Evolutionary conservation across 2,888 invertebrate species (phyloP), one percentile per base, ranked within the genome.

Genomic region (Drosophila formosana): DNA sequence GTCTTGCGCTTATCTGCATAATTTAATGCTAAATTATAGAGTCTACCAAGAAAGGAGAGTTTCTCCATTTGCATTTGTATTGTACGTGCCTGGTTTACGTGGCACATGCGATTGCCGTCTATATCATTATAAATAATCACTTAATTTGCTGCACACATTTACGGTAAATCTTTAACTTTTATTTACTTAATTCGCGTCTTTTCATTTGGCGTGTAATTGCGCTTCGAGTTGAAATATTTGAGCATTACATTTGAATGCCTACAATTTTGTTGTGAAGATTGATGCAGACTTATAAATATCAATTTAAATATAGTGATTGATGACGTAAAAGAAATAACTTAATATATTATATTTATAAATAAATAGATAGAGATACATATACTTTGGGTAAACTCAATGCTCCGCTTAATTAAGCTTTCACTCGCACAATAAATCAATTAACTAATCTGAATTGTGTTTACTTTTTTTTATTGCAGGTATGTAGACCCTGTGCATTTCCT

Each of bases 11-110:
- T 86, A 84, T 84, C 84, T 84, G 72, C 88, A 82, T 84, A 78
- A 82, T 75, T 85, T 81, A 83, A 88, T 81, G 72, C 82, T 81
- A 81, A 85, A 72, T 83, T 85, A 85, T 85, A 72, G 78, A 81
- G 75, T 79, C 65, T 3, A 7, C 46, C 46, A 46, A 37, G 34
- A 46, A 46, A 47, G 25, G 18, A 34, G 56, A 57, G 43, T 55
- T 55, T 55, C n/a, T 11, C 43, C 46, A 57, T 46, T 57, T 30
- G 43, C 30, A 34, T 37, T 18, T 51, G 32, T n/a, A 7, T 30
- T 32, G 32, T 25, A 46, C n/a, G 56, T 45, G 55, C 13, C 39
- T 52, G 52, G 13, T 11, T 23, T 28, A 39, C 13, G 8, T 30
- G 30, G 30, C 39, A 18, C 32, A 11, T 4, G 18, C 18, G 53